Evolutionary conservation across 2,113 vertebrate genomes (phyloP), one percentile per base, ranked within the genome.

Genomic region (Mola mola): DNA sequence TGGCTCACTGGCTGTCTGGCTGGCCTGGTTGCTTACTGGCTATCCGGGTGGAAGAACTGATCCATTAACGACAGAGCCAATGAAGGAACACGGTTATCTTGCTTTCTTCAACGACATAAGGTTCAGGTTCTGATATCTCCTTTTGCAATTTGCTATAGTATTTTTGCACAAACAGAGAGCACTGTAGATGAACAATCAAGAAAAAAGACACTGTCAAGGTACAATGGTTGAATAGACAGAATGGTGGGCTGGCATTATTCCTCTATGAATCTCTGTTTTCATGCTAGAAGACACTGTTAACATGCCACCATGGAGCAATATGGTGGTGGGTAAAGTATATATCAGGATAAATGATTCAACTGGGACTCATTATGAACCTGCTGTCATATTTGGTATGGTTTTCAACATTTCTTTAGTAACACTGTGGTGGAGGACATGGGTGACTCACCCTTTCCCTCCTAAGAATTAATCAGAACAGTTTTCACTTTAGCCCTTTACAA

Each of bases 1-100:
- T 75, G 75, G 62, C 49, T 55, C 31, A 50, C 34, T 62, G 48
- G 55, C 15, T 73, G 74, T 40, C 66, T 75, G 47, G 50, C 60
- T 40, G 63, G 47, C 43, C 50, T 8, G 52, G 42, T 52, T 58
- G 60, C 75, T 81, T 62, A 71, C 72, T 79, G 72, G 79, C 28
- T 79, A 78, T 60, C 68, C 75, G 46, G 44, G 19, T 49, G 33
- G 60, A 49, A 38, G 64, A 71, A 88, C 52, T 75, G 71, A 67
- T 83, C 74, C 61, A 53, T 77, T 83, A 80, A 82, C 78, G 29
- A 72, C 41, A 0, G 17, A 75, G 55, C 69, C 48, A 65, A 69
- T 64, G 42, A 64, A 63, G 41, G 34, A 77, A 75, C 61, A 57
- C n/a, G n/a, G n/a, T n/a, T n/a, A n/a, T n/a, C n/a, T n/a, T n/a